Conservation (phyloP, 2,113 vertebrate genomes). For the Pelusios castaneus region DNA sequence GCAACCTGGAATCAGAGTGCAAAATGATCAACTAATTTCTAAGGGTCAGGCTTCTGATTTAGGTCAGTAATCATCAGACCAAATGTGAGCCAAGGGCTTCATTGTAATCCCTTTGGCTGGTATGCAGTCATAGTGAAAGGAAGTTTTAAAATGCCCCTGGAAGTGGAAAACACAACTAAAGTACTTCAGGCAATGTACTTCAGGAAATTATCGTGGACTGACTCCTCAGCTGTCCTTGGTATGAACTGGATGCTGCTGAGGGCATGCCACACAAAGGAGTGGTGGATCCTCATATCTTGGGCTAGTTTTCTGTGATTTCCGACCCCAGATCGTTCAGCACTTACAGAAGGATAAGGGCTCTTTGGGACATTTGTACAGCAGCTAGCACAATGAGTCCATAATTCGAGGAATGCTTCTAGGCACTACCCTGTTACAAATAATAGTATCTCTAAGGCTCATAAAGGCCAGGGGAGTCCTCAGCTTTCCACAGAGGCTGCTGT, state of each 20-base stretch:
- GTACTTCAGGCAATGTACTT: not conserved
- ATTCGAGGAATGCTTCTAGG: not conserved
- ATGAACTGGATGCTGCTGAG: accelerated
- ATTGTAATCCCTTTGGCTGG: not conserved
- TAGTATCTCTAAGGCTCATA: not conserved
- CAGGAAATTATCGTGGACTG: not conserved
- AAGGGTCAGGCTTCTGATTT: not conserved
- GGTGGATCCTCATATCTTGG: not conserved
- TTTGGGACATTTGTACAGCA: not conserved
- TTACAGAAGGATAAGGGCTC: not conserved
- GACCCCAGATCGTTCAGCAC: not conserved
- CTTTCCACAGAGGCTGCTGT: not conserved
- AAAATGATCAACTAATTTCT: not conserved
- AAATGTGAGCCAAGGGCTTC: not conserved
- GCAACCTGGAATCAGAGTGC: not conserved
- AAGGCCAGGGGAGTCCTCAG: not conserved
- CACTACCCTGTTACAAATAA: not conserved
- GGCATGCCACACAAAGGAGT: not conserved
- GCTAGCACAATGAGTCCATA: not conserved
- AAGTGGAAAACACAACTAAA: not conserved
- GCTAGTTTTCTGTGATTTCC: not conserved
- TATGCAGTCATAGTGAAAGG: not conserved
- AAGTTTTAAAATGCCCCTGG: not conserved
- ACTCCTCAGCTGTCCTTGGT: not conserved
- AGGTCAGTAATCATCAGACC: not conserved